These are phyloP conservation scores for Lochmaea crataegi DNA, from an alignment of 2,888 invertebrate species.

Conservation along the genomic window DNA sequence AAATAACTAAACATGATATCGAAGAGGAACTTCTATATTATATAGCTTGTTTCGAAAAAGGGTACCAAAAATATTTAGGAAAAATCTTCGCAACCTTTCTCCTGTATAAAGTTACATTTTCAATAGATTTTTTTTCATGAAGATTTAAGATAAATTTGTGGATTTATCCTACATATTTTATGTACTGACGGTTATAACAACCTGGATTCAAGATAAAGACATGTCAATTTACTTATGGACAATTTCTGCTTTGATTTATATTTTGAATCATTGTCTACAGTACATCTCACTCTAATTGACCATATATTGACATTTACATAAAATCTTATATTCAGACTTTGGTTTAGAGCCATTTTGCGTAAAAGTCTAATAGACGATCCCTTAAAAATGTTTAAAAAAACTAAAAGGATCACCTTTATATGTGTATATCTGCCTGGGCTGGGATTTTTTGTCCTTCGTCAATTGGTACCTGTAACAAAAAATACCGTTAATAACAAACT, in stretches of 20 bases:
- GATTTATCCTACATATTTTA: neutral
- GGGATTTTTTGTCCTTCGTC: constrained; percentile 28
- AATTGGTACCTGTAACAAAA: constrained; percentile 27
- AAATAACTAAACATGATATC: constrained; percentile 8
- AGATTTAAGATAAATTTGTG: neutral
- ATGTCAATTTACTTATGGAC: neutral
- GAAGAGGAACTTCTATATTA: neutral
- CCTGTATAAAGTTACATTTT: neutral
- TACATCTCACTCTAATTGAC: constrained; percentile 30
- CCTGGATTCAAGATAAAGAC: constrained; percentile 1
- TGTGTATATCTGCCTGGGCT: constrained; percentile 26
- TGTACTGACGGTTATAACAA: neutral
- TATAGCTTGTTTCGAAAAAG: neutral
- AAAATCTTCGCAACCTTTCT: neutral
- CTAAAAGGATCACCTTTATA: constrained; percentile 9
- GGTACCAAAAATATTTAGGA: neutral
- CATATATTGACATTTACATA: constrained; percentile 33
- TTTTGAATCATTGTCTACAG: constrained; percentile 1
- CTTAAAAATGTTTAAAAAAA: neutral
- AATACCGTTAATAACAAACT: neutral
- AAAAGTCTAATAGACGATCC: neutral
- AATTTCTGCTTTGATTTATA: constrained; percentile 5
- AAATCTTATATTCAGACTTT: constrained; percentile 25
- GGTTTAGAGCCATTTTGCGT: constrained; percentile 17
- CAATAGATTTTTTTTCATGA: neutral